phyloP scores from a whole-genome alignment of 1,140 invertebrate species.

The Drosophila suzukii region DNA sequence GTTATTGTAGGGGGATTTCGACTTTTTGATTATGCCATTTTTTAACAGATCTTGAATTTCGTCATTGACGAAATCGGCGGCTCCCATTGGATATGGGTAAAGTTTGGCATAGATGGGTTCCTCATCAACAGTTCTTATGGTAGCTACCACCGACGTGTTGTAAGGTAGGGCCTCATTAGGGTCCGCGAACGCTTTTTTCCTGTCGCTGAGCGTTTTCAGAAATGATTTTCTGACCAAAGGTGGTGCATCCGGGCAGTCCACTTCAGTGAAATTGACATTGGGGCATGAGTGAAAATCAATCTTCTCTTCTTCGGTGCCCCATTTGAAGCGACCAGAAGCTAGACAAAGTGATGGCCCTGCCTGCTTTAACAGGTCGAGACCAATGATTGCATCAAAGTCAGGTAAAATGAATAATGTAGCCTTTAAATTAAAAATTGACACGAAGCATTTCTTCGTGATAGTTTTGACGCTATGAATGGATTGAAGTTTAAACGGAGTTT shows the following conservation, averaged over 20 bases:
- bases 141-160: background rate
- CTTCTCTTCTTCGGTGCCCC: background rate
- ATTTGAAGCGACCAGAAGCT: background rate
- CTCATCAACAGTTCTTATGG: background rate
- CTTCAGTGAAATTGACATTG: background rate
- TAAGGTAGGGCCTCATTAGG: background rate
- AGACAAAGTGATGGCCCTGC: background rate
- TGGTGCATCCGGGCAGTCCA: background rate
- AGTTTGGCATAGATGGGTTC: background rate
- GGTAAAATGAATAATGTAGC: background rate
- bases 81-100: no score
- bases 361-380: background rate
- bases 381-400: background rate
- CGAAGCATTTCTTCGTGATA: slow-evolving; percentile 10
- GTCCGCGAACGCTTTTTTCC: background rate
- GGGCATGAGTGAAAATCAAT: background rate
- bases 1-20: no score
- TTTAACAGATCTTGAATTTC: no score
- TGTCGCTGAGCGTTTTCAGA: background rate
- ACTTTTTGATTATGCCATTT: no score
- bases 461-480: background rate
- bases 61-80: no score
- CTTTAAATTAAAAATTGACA: slow-evolving; percentile 12
- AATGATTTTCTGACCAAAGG: background rate
- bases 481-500: background rate